Percentiles rank a stretch among this genome's conserved stretches.
phyloP scores from a whole-genome alignment of 2,113 vertebrate species.

The Junco hyemalis region DNA sequence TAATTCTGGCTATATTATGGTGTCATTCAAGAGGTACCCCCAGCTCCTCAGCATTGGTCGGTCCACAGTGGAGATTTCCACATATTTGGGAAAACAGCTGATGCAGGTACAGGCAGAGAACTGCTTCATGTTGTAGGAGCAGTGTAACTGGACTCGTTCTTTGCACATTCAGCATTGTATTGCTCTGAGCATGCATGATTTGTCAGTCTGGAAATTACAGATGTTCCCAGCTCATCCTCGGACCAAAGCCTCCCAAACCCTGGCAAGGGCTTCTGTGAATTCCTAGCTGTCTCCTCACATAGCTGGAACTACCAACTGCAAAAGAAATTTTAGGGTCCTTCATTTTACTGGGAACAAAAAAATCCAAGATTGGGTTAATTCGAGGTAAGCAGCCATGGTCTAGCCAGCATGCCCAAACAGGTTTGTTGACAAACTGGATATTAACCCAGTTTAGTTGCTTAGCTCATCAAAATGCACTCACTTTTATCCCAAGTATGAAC shows the following conservation, averaged over 20 bases:
- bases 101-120: background rate
- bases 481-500: conserved; percentile 26
- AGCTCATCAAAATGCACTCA: conserved; percentile 20
- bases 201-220: background rate
- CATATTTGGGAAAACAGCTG: background rate
- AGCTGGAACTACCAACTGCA: background rate
- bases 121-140: background rate
- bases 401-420: conserved; percentile 22
- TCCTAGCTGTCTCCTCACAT: background rate
- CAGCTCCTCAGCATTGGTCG: background rate
- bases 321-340: background rate
- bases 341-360: background rate
- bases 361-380: background rate
- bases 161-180: background rate
- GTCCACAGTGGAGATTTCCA: background rate
- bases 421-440: conserved; percentile 55
- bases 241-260: background rate
- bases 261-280: background rate
- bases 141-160: background rate
- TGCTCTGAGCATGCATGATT: background rate
- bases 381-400: background rate
- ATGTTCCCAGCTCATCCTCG: background rate
- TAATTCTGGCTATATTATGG: background rate
- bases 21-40: background rate
- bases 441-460: conserved; percentile 50